phyloP scores from a whole-genome alignment of 1,140 invertebrate species.

The Medauroidea extradentata region DNA sequence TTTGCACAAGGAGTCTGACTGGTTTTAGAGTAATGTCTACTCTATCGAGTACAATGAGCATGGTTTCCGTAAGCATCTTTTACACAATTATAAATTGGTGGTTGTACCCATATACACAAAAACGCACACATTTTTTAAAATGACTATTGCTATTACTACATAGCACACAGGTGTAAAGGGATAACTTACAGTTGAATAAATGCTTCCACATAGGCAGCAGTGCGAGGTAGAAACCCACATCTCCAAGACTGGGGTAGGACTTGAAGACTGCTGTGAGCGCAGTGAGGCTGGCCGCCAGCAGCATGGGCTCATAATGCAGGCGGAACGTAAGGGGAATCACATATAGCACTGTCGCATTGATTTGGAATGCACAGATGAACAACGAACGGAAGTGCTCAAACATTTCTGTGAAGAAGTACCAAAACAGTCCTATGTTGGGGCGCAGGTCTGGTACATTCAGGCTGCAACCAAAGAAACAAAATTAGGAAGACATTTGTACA shows the following conservation, averaged over 20 bases:
- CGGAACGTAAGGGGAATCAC: constrained; percentile 82
- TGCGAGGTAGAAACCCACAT: constrained; percentile 88
- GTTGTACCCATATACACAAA: too few relatives aligned
- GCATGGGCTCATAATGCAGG: constrained; percentile 79
- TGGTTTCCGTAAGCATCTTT: too few relatives aligned
- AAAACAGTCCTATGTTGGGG: constrained; percentile 96
- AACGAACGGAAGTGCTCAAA: constrained; percentile 96
- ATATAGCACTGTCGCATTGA: constrained; percentile 89
- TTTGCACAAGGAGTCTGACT: too few relatives aligned
- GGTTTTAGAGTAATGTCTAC: too few relatives aligned
- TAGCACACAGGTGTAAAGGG: too few relatives aligned
- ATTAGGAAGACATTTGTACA: too few relatives aligned
- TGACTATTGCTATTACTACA: too few relatives aligned
- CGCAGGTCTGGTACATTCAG: constrained; percentile 86
- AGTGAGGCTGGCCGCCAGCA: constrained; percentile 80
- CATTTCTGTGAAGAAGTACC: constrained; percentile 99
- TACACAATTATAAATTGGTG: too few relatives aligned
- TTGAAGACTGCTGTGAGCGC: constrained; percentile 89
- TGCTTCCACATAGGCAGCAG: constrained; percentile 89
- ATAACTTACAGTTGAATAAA: constrained; percentile 80
- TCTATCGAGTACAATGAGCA: too few relatives aligned
- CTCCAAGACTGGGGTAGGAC: constrained; percentile 93
- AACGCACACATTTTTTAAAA: too few relatives aligned
- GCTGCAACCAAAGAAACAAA: constrained; percentile 52
- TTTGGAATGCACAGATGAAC: constrained; percentile 95